Conservation (phyloP, 1,140 invertebrate species). For the Drosophila burlai region DNA sequence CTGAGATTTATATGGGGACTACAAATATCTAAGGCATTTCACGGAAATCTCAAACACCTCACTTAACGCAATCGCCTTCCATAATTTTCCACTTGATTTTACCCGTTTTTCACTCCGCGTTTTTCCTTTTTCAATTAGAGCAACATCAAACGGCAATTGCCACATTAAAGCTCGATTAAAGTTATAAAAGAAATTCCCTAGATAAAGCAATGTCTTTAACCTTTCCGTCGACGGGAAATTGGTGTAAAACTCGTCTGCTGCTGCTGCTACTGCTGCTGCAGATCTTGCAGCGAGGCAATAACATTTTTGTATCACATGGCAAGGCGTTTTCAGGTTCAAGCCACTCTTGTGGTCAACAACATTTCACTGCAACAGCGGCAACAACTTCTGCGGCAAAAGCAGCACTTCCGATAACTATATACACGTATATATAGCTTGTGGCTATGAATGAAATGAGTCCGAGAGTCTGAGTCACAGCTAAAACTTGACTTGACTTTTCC, state of each 20-base stretch:
- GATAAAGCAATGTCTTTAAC: constrained; percentile 68
- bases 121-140: constrained; percentile 77
- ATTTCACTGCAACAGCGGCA: constrained; percentile 35
- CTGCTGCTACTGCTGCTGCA: constrained; percentile 7
- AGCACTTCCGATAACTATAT: constrained; percentile 40
- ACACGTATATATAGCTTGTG: constrained; percentile 19
- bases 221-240: constrained; percentile 75
- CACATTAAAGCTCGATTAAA: constrained; percentile 77
- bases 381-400: constrained; percentile 25
- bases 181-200: constrained; percentile 65
- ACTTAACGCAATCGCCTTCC: constrained; percentile 21
- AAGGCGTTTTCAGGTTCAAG: constrained; percentile 77
- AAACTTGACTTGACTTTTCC: constrained; percentile 74
- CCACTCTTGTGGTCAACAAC: constrained; percentile 65
- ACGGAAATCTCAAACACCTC: constrained; percentile 31
- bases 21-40: constrained; percentile 32
- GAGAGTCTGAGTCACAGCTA: constrained; percentile 63
- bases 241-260: constrained; percentile 73
- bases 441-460: constrained; percentile 52
- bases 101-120: constrained; percentile 49
- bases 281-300: constrained; percentile 58
- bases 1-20: constrained; percentile 27
- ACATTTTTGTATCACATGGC: constrained; percentile 71
- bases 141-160: constrained; percentile 70
- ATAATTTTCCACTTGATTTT: constrained; percentile 46